Evolutionary conservation across 1,140 invertebrate genomes (phyloP).

Genomic region (Pseudomyrmex flavicornis): DNA sequence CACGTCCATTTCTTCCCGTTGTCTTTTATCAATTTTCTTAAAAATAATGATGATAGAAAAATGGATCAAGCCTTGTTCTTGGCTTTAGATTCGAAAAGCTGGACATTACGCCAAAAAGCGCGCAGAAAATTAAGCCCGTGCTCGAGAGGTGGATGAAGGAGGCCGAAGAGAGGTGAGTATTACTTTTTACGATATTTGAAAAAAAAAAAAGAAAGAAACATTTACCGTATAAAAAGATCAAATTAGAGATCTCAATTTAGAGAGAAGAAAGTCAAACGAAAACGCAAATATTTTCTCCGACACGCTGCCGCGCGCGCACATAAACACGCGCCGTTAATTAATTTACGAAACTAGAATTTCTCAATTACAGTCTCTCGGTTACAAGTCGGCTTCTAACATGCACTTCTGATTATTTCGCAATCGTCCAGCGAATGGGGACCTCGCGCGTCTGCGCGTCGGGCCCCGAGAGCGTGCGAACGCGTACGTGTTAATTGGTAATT

Average conservation of each 20-base stretch:
- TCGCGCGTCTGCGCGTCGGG: conserved; percentile 58
- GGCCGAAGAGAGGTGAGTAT: conserved; percentile 96
- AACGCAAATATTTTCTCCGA: no score
- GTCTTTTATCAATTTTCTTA: conserved; percentile 11
- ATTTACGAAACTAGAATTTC: conserved; percentile 25
- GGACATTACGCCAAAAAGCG: conserved; percentile 99
- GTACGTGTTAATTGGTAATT: conserved; percentile 81
- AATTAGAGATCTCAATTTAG: no score
- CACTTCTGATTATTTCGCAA: conserved; percentile 69
- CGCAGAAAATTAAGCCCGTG: conserved; percentile 99
- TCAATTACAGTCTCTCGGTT: conserved; percentile 4
- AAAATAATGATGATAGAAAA: not conserved
- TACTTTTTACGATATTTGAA: conserved; percentile 4
- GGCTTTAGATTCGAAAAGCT: conserved; percentile 98
- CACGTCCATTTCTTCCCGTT: not conserved
- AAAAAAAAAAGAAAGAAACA: no score
- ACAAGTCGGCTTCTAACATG: conserved; percentile 26
- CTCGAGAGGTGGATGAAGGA: conserved; percentile 99
- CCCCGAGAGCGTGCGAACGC: conserved; percentile 73
- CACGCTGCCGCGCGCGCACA: no score
- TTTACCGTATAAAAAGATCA: no score
- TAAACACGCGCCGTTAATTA: conserved; percentile 1
- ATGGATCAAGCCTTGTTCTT: conserved; percentile 68
- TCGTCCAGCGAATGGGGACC: conserved; percentile 68
- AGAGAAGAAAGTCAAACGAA: no score